Base-by-base conservation (phyloP, 2,797 vertebrate species). In the Poeciliopsis infans region DNA sequence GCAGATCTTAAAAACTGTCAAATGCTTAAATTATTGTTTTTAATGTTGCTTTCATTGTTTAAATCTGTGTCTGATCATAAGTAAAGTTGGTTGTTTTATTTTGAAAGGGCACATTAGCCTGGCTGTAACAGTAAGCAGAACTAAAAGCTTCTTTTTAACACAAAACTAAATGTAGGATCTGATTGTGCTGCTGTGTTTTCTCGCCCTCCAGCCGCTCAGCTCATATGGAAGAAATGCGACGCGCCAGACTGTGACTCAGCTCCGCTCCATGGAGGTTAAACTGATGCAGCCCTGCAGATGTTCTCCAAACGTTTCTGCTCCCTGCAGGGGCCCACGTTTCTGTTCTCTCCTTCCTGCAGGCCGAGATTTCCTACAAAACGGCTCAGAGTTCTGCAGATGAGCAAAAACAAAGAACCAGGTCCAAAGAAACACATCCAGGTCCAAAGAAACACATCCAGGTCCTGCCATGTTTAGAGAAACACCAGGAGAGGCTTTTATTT, bases 381-480 rank as follows among this genome's bases (percentile, higher is more conserved):
- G 46, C n/a, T 64, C 51, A 43, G 11, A 16, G 13, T 23, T 25
- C 20, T 16, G 72, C 72, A 16, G 33, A 39, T 49, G 43, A 45
- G 53, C 41, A 41, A 6, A 72, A 6, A 73, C 45, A 68, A 59
- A 75, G 68, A 79, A 39, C 6, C n/a, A 16, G 68, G 66, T 77
- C 80, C 72, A 66, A 33, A 28, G 75, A 83, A 83, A 68, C 66
- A 5, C 4, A n/a, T 5, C 74, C 84, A 75, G 72, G 28, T 25
- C 25, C 5, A 7, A 33, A 23, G 75, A 83, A 83, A 69, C 68
- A 5, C 4, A n/a, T 6, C 74, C 84, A 75, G 72, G n/a, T 25
- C 25, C 6, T 5, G 53, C 43, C 78, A 70, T 77, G 74, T 81
- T 83, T 78, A 71, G 12, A 84, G 47, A 46, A 31, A 80, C 28